Conservation (phyloP, 2,888 invertebrate genomes). For the Himalopsyche japonica region DNA sequence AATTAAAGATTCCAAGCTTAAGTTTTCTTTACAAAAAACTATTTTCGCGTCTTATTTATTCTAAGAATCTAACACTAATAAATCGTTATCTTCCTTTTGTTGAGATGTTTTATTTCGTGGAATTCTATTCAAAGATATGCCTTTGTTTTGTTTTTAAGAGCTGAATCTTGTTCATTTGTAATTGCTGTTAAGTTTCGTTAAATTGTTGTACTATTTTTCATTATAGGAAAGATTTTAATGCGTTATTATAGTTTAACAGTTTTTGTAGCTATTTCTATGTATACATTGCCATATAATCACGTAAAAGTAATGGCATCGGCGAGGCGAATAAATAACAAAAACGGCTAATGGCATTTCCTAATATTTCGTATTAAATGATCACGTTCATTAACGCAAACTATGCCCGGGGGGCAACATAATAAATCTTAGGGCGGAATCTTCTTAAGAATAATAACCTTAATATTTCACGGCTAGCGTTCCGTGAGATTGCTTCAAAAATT, state of each 20-base stretch:
- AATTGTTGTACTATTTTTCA: too few relatives aligned
- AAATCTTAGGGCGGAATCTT: not conserved
- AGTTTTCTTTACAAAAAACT: too few relatives aligned
- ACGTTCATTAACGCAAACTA: constrained; percentile 1
- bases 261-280: not conserved
- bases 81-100: too few relatives aligned
- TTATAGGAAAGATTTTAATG: too few relatives aligned
- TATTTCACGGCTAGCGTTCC: not conserved
- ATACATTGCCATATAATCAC: not conserved
- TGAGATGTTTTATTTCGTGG: too few relatives aligned
- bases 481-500: not conserved
- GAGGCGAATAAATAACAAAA: not conserved
- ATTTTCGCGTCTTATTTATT: too few relatives aligned
- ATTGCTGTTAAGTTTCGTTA: too few relatives aligned
- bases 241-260: not conserved
- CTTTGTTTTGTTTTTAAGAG: too few relatives aligned
- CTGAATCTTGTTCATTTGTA: too few relatives aligned
- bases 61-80: too few relatives aligned
- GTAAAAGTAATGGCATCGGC: not conserved
- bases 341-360: not conserved
- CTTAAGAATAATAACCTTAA: not conserved
- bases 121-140: too few relatives aligned
- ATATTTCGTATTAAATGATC: not conserved
- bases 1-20: too few relatives aligned
- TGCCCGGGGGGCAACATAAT: not conserved